Conservation (phyloP, 2,888 invertebrate genomes). For the Ceramica pisi region DNA sequence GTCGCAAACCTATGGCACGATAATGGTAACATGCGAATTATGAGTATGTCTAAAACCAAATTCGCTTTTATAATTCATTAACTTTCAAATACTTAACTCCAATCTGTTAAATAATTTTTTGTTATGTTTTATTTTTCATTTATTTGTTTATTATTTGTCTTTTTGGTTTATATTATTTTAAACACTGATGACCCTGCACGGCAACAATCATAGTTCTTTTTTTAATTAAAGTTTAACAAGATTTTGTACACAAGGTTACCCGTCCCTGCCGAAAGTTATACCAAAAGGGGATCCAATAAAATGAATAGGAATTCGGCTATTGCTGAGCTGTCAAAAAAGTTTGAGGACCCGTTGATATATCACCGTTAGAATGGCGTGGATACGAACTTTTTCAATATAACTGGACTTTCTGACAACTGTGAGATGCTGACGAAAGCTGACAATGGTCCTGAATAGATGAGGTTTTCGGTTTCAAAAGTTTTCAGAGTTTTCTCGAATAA, state of each 20-base stretch:
- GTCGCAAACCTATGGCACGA: constrained; percentile 5
- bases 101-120: no score
- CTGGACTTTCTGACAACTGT: constrained; percentile 57
- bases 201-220: background rate
- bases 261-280: constrained; percentile 22
- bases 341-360: constrained; percentile 61
- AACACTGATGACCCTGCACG: background rate
- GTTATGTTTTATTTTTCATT: no score
- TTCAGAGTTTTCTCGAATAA: constrained; percentile 18
- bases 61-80: background rate
- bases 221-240: background rate
- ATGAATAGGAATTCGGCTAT: constrained; percentile 63
- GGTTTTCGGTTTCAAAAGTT: constrained; percentile 27
- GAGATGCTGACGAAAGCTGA: constrained; percentile 52
- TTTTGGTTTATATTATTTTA: background rate
- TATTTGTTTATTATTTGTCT: background rate
- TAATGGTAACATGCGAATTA: background rate
- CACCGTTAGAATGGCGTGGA: constrained; percentile 34
- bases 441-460: constrained; percentile 54
- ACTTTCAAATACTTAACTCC: background rate
- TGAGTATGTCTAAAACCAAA: background rate
- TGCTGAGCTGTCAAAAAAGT: constrained; percentile 64
- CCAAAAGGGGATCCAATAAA: constrained; percentile 55
- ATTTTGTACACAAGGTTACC: constrained; percentile 3
- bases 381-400: constrained; percentile 66